Conservation (phyloP, 2,888 invertebrate species). For the Strigamia transsilvanica region DNA sequence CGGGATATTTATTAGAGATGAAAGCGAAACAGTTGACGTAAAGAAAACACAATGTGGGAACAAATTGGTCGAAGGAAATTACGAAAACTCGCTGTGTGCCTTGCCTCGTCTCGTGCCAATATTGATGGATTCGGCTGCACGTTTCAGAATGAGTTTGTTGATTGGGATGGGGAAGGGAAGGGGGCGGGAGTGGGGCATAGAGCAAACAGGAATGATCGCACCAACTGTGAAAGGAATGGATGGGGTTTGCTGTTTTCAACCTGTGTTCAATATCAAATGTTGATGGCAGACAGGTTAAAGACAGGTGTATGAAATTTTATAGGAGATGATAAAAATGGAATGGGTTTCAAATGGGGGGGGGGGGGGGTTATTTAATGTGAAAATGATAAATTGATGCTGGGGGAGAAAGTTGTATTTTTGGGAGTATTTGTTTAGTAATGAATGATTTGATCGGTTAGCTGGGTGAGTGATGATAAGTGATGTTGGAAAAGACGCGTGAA, state of each 20-base stretch:
- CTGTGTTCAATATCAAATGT: not conserved
- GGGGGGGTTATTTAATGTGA: not conserved
- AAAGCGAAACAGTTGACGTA: not conserved
- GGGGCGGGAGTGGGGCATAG: not conserved
- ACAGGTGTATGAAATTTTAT: not conserved
- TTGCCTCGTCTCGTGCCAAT: constrained; percentile 12
- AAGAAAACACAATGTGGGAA: constrained; percentile 29
- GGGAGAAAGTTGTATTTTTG: no score
- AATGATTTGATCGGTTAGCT: no score
- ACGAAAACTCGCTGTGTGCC: not conserved
- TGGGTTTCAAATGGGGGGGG: not conserved
- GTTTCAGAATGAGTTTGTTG: constrained; percentile 34
- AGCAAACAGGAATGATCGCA: not conserved
- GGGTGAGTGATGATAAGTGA: no score
- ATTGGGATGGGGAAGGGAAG: not conserved
- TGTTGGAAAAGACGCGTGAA: no score
- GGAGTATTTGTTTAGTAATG: no score
- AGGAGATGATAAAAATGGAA: not conserved
- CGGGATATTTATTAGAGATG: not conserved
- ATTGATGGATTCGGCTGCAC: constrained; percentile 34
- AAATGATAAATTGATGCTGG: no score
- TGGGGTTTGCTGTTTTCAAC: not conserved
- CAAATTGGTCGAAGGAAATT: constrained; percentile 21
- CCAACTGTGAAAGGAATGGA: not conserved
- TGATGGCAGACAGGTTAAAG: not conserved